Evolutionary conservation across 2,888 invertebrate genomes (phyloP).

Genomic region (Caenorhabditis becei): DNA sequence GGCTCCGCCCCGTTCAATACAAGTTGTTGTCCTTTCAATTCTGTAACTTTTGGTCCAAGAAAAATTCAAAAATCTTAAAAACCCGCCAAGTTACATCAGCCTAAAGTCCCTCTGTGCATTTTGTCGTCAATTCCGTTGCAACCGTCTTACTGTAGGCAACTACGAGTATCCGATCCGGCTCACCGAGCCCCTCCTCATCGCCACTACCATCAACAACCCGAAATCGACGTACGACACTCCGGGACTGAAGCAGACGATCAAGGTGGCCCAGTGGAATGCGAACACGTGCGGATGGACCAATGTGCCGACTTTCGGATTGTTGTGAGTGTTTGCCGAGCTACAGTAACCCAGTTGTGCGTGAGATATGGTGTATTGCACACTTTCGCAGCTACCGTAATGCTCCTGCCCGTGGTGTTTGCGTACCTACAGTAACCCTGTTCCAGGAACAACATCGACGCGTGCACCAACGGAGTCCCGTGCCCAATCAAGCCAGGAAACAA

Average conservation of each 20-base stretch:
- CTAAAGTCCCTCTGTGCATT: neutral
- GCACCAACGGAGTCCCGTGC: slow-evolving; percentile 65
- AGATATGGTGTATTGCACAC: neutral
- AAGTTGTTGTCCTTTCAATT: too few species aligned
- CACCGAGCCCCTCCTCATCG: slow-evolving; percentile 62
- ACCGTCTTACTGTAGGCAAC: neutral
- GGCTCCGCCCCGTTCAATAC: neutral
- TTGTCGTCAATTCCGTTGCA: neutral
- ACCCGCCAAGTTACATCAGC: too few species aligned
- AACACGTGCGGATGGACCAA: slow-evolving; percentile 52
- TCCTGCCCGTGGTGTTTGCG: neutral
- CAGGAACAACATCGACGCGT: slow-evolving; percentile 65
- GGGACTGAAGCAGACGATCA: slow-evolving; percentile 61
- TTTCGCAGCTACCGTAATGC: slow-evolving; percentile 8
- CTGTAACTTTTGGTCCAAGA: too few species aligned
- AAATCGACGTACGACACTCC: slow-evolving; percentile 57
- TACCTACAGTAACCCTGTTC: neutral
- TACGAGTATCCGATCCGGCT: slow-evolving; percentile 69
- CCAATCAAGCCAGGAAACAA: slow-evolving; percentile 62
- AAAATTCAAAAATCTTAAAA: too few species aligned
- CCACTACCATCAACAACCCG: slow-evolving; percentile 62
- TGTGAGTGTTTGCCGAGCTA: slow-evolving; percentile 30
- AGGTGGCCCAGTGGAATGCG: slow-evolving; percentile 49
- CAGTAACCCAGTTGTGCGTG: neutral
- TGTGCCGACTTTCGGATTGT: slow-evolving; percentile 63